Percentiles rank a stretch among this genome's conserved stretches.
phyloP scores from a whole-genome alignment of 2,888 invertebrate species.

The Hirudinaria manillensis region DNA sequence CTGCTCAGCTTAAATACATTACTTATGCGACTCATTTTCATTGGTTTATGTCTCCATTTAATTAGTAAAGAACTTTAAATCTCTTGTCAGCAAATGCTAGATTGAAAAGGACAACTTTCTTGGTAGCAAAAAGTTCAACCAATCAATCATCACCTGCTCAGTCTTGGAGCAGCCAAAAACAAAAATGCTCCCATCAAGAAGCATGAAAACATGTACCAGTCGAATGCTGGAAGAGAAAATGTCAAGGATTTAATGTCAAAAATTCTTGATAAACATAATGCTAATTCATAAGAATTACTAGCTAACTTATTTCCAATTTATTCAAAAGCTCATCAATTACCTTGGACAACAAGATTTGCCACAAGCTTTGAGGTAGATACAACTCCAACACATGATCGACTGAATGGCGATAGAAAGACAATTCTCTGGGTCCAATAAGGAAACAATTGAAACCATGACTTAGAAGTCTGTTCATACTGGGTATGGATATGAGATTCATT shows the following conservation, averaged over 20 bases:
- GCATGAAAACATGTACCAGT: not conserved
- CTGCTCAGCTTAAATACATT: too few species aligned
- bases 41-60: too few species aligned
- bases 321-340: not conserved
- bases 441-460: slow-evolving; percentile 20
- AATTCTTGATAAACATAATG: not conserved
- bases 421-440: slow-evolving; percentile 10
- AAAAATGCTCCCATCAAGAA: slow-evolving; percentile 4
- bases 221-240: slow-evolving; percentile 13
- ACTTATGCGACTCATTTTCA: too few species aligned
- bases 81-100: too few species aligned
- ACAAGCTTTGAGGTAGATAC: slow-evolving; percentile 9
- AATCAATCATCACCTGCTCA: slow-evolving; percentile 16
- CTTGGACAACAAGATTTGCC: slow-evolving; percentile 14
- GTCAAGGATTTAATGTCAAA: not conserved
- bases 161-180: slow-evolving; percentile 12
- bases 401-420: slow-evolving; percentile 14
- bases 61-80: too few species aligned
- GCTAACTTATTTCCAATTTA: too few species aligned
- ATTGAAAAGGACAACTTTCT: too few species aligned
- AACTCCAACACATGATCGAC: slow-evolving; percentile 19
- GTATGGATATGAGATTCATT: slow-evolving; percentile 16
- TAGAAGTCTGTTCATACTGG: slow-evolving; percentile 10
- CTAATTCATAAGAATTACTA: not conserved
- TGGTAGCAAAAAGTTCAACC: not conserved